Conservation (phyloP, 2,113 vertebrate species). For the Clarias batrachus region DNA sequence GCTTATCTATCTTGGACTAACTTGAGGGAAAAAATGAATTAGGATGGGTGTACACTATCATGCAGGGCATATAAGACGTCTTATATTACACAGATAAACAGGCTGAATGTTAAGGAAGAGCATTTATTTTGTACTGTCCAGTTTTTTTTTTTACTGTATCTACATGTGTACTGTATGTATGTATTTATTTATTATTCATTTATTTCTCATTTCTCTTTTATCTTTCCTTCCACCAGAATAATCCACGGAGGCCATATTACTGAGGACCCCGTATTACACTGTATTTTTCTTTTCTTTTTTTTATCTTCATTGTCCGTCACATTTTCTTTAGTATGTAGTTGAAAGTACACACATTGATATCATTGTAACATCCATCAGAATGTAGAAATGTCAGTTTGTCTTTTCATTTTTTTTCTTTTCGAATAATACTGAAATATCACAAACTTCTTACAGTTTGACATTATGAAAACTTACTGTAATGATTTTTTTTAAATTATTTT, state of each 20-base stretch:
- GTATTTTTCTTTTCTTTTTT: neutral
- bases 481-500: neutral
- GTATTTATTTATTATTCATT: no score
- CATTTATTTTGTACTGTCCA: neutral
- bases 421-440: neutral
- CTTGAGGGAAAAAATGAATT: neutral
- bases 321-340: neutral
- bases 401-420: neutral
- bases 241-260: constrained; percentile 96
- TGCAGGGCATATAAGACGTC: neutral
- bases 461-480: neutral
- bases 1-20: neutral
- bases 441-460: neutral
- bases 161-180: neutral
- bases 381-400: neutral
- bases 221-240: constrained; percentile 80
- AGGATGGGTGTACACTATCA: neutral
- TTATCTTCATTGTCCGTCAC: neutral
- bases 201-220: constrained; percentile 3
- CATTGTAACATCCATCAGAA: neutral
- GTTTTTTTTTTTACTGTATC: neutral
- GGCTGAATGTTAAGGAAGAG: neutral
- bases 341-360: neutral
- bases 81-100: neutral
- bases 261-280: constrained; percentile 63